Base-by-base conservation (phyloP, 2,888 invertebrate genomes). In the Mamestra brassicae region DNA sequence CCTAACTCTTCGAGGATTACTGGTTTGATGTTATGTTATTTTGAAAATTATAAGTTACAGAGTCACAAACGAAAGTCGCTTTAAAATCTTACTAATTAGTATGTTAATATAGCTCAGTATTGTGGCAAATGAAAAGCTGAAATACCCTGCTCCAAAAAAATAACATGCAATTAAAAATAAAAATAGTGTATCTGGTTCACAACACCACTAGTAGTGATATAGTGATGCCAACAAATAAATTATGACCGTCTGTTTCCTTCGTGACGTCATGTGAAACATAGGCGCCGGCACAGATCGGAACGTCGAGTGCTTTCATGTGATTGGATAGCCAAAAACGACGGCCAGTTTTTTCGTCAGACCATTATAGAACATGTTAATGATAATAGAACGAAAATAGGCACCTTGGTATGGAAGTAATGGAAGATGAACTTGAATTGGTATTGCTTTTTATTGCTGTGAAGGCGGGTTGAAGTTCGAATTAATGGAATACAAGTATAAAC, bases 241-340 rank as follows among this genome's bases (percentile, higher is more conserved):
- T 71, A 76, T 50, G 68, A 67, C 36, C 72, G 83, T 88, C 83
- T 86, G 87, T 80, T 81, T 79, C 82, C 74, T 57, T 57, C 76
- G 80, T 85, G 87, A 87, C 86, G 89, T 82, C 73, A 74, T 68
- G 73, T 81, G 38, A 66, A 68, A 84, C 84, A 78, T 74, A 84
- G 90, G 89, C 91, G 91, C 90, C 90, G 80, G 69, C 72, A 78
- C 67, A 83, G 84, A 80, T 66, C 74, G 87, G 89, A 77, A 89
- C 90, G 78, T 92, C 90, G 71, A 92, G 92, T 89, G 91, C 74
- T 86, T 85, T 86, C 83, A 85, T 83, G 76, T 75, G 80, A 87
- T 74, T 68, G 78, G 78, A 84, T 74, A 81, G 86, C 80, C 83
- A 86, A 88, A 80, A 81, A 60, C 52, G 47, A 74, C 80, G 45